phyloP scores from a whole-genome alignment of 2,888 invertebrate genomes.

The Scaptomyza reducta region DNA sequence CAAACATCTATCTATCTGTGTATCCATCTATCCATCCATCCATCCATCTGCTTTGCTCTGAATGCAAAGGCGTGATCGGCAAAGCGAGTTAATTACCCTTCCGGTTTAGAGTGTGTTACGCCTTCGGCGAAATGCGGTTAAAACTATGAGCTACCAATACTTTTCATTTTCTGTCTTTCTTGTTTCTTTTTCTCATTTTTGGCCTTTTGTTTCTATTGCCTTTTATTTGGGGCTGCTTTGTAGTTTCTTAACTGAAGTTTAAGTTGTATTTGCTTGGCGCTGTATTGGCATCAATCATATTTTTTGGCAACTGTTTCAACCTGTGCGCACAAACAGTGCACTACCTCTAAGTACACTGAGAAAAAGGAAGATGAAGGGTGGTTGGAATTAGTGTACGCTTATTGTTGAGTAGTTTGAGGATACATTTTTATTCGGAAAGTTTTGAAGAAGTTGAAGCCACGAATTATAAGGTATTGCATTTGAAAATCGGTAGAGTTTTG shows the following conservation, averaged over 20 bases:
- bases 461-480: too few species aligned
- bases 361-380: background rate
- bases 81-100: slow-evolving; percentile 83
- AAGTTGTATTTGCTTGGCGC: slow-evolving; percentile 71
- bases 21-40: slow-evolving; percentile 42
- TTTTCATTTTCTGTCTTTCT: too few species aligned
- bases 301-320: slow-evolving; percentile 54
- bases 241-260: slow-evolving; percentile 69
- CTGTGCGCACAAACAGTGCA: slow-evolving; percentile 59
- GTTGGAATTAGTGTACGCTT: too few species aligned
- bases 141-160: slow-evolving; percentile 65
- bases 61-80: slow-evolving; percentile 82
- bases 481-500: too few species aligned
- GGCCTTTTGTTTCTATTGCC: slow-evolving; percentile 44
- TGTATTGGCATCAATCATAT: slow-evolving; percentile 78
- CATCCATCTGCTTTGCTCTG: slow-evolving; percentile 45
- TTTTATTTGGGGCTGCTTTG: slow-evolving; percentile 54
- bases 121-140: slow-evolving; percentile 80
- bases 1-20: slow-evolving; percentile 34
- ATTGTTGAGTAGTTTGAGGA: too few species aligned
- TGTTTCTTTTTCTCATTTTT: slow-evolving; percentile 47
- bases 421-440: too few species aligned
- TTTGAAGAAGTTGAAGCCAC: too few species aligned
- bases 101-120: slow-evolving; percentile 82
- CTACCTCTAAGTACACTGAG: slow-evolving; percentile 15